These are phyloP conservation scores for Chionoecetes opilio DNA, from an alignment of 1,140 invertebrate species.

Conservation along the genomic window DNA sequence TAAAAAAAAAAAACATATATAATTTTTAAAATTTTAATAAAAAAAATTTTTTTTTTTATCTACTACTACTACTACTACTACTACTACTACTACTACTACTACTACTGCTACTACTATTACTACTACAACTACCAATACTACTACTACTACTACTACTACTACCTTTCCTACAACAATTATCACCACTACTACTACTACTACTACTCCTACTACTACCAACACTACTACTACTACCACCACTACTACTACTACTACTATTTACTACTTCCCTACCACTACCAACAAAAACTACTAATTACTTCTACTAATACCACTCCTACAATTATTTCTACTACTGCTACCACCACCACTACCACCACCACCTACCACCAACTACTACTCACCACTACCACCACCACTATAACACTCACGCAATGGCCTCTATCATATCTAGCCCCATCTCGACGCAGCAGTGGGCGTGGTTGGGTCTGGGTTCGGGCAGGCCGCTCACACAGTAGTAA, in stretches of 20 bases:
- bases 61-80: conserved; percentile 39
- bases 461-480: conserved; percentile 94
- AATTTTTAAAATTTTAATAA: no score
- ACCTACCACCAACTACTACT: background rate
- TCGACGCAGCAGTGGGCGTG: conserved; percentile 97
- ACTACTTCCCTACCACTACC: no score
- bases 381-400: background rate
- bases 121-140: background rate
- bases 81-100: conserved; percentile 42
- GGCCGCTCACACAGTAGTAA: conserved; percentile 96
- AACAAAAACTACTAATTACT: no score
- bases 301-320: background rate
- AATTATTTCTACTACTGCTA: background rate
- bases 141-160: background rate
- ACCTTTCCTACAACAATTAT: no score
- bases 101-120: conserved; percentile 35
- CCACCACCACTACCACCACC: background rate
- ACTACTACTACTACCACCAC: background rate
- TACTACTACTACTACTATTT: background rate
- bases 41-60: no score
- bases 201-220: background rate
- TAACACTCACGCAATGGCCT: conserved; percentile 95
- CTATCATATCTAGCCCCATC: conserved; percentile 98
- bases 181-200: background rate
- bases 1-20: no score